Conservation (phyloP, 2,797 vertebrate species). For the Cossypha polioptera region DNA sequence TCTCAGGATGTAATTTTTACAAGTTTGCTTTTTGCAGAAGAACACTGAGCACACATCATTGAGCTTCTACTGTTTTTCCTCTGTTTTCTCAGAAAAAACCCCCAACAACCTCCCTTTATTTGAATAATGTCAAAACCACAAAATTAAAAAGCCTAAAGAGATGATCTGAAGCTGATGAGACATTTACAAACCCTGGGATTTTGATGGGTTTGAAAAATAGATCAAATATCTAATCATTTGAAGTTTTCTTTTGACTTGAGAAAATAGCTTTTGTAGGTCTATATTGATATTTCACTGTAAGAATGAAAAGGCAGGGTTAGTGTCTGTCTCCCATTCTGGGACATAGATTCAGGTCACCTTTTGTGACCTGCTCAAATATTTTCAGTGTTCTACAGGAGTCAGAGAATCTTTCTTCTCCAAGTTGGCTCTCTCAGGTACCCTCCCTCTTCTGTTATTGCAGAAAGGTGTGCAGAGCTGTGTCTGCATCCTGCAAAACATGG, state of each 20-base stretch:
- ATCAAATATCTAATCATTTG: neutral
- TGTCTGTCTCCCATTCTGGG: neutral
- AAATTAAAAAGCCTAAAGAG: neutral
- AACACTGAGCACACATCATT: accelerated
- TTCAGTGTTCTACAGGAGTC: neutral
- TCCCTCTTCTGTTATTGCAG: neutral
- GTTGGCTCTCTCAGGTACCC: neutral
- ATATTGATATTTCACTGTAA: neutral
- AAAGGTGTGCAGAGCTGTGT: neutral
- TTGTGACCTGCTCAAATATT: neutral
- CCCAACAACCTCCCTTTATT: neutral
- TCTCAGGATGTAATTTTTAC: neutral
- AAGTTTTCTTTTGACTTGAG: neutral
- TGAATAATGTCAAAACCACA: neutral
- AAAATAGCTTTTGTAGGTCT: neutral
- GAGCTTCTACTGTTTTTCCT: neutral
- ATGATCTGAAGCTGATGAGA: neutral
- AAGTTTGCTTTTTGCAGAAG: neutral
- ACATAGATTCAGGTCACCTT: neutral
- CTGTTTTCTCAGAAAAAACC: neutral
- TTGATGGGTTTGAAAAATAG: neutral
- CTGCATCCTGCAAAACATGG: neutral
- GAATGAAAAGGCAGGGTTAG: neutral
- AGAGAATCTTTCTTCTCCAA: neutral
- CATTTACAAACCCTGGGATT: neutral